Percentiles rank a stretch among this genome's conserved stretches.
Conservation (phyloP, 1,140 invertebrate genomes). For the Heliconius congener region DNA sequence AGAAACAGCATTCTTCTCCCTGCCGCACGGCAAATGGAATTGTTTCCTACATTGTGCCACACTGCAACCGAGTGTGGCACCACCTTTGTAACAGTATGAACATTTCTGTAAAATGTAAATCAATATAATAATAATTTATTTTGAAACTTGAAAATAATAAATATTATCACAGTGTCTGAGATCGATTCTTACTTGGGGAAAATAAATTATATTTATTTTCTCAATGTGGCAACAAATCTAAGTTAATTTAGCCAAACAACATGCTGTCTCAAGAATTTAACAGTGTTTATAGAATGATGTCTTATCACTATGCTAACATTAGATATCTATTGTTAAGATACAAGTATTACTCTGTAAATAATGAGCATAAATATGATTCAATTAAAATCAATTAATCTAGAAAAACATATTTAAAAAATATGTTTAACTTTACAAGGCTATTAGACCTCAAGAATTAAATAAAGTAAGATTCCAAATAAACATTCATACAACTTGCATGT, state of each 20-base stretch:
- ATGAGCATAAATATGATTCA: too few species aligned
- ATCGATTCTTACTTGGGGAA: neutral
- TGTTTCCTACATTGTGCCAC: constrained; percentile 80
- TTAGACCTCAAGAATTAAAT: too few species aligned
- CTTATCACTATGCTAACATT: too few species aligned
- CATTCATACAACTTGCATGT: constrained; percentile 75
- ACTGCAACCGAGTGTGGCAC: constrained; percentile 84
- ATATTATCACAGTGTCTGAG: neutral
- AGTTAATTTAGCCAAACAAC: too few species aligned
- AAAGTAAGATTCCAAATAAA: neutral
- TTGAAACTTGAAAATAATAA: neutral
- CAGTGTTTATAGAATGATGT: too few species aligned
- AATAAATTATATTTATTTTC: neutral
- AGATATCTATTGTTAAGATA: too few species aligned
- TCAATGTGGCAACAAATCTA: too few species aligned
- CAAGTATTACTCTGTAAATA: too few species aligned
- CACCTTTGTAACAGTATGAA: constrained; percentile 81
- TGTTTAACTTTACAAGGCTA: too few species aligned
- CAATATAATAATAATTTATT: neutral
- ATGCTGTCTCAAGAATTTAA: too few species aligned
- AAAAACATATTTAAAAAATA: too few species aligned
- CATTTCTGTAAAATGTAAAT: constrained; percentile 81
- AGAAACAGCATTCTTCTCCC: constrained; percentile 79
- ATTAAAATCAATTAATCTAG: too few species aligned
- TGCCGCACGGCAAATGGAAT: constrained; percentile 85